Evolutionary conservation across 2,888 invertebrate species (phyloP).

Genomic region (Conchocele bisecta): DNA sequence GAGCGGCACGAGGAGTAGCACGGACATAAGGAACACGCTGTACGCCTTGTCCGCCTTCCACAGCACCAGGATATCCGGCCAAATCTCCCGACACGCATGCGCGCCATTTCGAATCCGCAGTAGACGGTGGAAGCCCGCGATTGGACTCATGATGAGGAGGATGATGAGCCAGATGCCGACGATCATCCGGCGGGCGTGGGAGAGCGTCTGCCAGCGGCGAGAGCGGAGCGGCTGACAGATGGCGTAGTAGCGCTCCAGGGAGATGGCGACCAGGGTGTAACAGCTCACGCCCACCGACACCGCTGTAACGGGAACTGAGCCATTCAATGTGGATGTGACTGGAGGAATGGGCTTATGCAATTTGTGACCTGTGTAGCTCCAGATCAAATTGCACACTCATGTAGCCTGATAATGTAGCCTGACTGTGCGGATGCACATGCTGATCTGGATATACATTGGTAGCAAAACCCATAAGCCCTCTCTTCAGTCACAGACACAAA

Average conservation of each 20-base stretch:
- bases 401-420: too few relatives aligned
- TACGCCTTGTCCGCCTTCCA: slow-evolving; percentile 85
- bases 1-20: slow-evolving; percentile 89
- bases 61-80: slow-evolving; percentile 75
- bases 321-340: too few relatives aligned
- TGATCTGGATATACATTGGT: too few relatives aligned
- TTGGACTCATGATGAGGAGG: slow-evolving; percentile 87
- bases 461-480: too few relatives aligned
- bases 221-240: slow-evolving; percentile 90
- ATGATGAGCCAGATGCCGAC: slow-evolving; percentile 84
- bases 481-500: too few relatives aligned
- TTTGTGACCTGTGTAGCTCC: too few relatives aligned
- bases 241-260: slow-evolving; percentile 90
- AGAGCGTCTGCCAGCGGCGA: slow-evolving; percentile 88
- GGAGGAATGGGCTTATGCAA: too few relatives aligned
- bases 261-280: slow-evolving; percentile 90
- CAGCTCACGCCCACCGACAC: slow-evolving; percentile 90
- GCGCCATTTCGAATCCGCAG: slow-evolving; percentile 56
- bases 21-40: slow-evolving; percentile 88
- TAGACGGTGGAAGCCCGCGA: slow-evolving; percentile 83
- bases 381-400: too few relatives aligned
- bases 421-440: too few relatives aligned
- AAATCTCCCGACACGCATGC: slow-evolving; percentile 76
- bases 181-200: slow-evolving; percentile 87
- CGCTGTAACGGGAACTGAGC: slow-evolving; percentile 86